phyloP scores from a whole-genome alignment of 2,888 invertebrate genomes.

The Furcula furcula region DNA sequence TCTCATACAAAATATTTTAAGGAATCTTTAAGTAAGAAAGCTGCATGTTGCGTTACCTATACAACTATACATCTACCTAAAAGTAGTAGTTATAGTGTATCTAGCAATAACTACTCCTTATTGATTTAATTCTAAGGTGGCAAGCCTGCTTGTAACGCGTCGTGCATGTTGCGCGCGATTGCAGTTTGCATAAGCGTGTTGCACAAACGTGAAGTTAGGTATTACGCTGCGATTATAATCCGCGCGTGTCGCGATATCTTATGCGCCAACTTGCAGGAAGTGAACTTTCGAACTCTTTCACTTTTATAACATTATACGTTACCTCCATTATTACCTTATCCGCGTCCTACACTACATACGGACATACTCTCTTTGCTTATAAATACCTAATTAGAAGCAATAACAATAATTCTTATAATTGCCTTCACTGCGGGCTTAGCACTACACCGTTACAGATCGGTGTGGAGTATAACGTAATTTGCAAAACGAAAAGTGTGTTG shows the following conservation, averaged over 20 bases:
- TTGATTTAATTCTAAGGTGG: conserved; percentile 1
- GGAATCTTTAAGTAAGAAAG: too few species aligned
- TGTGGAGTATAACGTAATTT: too few species aligned
- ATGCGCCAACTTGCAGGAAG: conserved; percentile 55
- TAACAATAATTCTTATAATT: too few species aligned
- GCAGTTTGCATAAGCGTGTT: conserved; percentile 72
- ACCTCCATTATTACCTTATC: conserved; percentile 11
- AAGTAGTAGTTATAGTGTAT: too few species aligned
- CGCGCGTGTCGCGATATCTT: conserved; percentile 67
- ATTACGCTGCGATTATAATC: conserved; percentile 65
- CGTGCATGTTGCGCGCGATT: conserved; percentile 65
- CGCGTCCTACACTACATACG: conserved; percentile 2
- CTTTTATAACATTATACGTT: conserved; percentile 39
- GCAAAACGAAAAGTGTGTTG: too few species aligned
- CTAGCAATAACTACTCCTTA: neutral
- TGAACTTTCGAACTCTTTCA: conserved; percentile 65
- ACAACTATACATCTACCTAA: too few species aligned
- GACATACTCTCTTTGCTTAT: neutral
- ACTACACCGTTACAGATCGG: too few species aligned
- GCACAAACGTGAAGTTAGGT: conserved; percentile 66
- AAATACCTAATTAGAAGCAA: too few species aligned
- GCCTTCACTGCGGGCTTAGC: too few species aligned
- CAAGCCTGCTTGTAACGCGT: conserved; percentile 41
- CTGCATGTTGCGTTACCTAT: too few species aligned
- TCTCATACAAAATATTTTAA: too few species aligned